Conservation (phyloP, 2,888 invertebrate species). For the Orthonevra nobilis region DNA sequence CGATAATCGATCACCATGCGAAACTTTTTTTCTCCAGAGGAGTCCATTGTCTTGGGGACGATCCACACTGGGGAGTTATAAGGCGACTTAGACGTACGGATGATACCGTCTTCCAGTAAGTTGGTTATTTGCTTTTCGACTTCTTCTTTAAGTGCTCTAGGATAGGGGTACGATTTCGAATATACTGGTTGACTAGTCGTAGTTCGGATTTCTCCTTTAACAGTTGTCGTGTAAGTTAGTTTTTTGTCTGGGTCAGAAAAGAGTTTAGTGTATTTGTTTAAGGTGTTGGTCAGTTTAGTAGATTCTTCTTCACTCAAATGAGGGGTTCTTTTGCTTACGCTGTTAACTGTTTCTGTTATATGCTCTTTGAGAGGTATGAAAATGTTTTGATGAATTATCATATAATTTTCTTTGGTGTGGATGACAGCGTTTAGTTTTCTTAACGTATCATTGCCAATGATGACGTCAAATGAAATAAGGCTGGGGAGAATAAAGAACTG, state of each 20-base stretch:
- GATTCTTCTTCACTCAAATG: constrained; percentile 23
- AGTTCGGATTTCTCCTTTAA: constrained; percentile 32
- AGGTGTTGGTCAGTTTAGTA: background rate
- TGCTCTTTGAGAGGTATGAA: constrained; percentile 27
- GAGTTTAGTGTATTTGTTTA: background rate
- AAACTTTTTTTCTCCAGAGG: constrained; percentile 20
- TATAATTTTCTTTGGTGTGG: constrained; percentile 8
- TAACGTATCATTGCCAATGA: constrained; percentile 14
- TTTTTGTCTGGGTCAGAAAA: constrained; percentile 22
- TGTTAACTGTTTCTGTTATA: constrained; percentile 17
- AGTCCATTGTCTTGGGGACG: constrained; percentile 19
- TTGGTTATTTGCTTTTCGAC: constrained; percentile 29
- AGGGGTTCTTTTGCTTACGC: constrained; percentile 20
- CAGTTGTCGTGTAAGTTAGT: constrained; percentile 26
- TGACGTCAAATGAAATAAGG: constrained; percentile 26
- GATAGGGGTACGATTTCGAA: constrained; percentile 39
- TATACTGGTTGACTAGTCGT: constrained; percentile 30
- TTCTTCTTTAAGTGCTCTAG: constrained; percentile 30
- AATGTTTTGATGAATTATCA: constrained; percentile 12
- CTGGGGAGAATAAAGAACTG: constrained; percentile 13
- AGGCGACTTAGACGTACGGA: constrained; percentile 19
- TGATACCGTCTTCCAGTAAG: constrained; percentile 16
- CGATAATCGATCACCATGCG: constrained; percentile 45
- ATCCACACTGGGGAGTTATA: constrained; percentile 25
- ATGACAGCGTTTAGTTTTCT: constrained; percentile 7